These are phyloP conservation scores for Halisarca cf. caerulea DNA, from an alignment of 37 sponge, comb jelly and placozoan species.

Conservation along the genomic window DNA sequence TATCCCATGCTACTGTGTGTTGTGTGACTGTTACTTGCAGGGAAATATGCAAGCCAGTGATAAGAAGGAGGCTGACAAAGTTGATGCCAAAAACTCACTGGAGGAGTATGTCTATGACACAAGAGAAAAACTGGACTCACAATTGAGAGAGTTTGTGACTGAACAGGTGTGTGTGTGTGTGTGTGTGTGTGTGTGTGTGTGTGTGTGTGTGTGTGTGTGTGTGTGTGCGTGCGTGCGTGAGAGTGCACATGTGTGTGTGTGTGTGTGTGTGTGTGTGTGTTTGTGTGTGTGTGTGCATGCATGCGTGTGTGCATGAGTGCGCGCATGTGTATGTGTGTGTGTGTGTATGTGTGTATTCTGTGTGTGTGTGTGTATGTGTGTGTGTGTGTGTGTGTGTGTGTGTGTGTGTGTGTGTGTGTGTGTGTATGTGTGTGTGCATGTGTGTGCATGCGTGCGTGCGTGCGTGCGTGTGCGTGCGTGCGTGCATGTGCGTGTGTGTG, in stretches of 20 bases:
- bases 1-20: too few species aligned
- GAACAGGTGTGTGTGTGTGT: constrained; percentile 52
- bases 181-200: not conserved
- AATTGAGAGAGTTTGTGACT: constrained; percentile 65
- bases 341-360: not conserved
- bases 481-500: constrained; percentile 15
- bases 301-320: too few species aligned
- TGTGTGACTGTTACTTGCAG: constrained; percentile 16
- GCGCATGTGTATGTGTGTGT: too few species aligned
- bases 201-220: too few species aligned
- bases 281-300: too few species aligned
- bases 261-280: too few species aligned
- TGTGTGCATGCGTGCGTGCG: too few species aligned
- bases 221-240: not conserved
- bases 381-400: too few species aligned
- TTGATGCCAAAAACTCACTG: constrained; percentile 87
- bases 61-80: constrained; percentile 71
- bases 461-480: too few species aligned
- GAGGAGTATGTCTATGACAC: constrained; percentile 98
- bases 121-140: constrained; percentile 75
- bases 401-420: too few species aligned
- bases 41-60: constrained; percentile 74
- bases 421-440: too few species aligned
- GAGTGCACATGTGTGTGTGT: constrained; percentile 16
- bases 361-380: constrained; percentile 28